phyloP scores from a whole-genome alignment of 2,888 invertebrate genomes.

The Campopleginae sp. region DNA sequence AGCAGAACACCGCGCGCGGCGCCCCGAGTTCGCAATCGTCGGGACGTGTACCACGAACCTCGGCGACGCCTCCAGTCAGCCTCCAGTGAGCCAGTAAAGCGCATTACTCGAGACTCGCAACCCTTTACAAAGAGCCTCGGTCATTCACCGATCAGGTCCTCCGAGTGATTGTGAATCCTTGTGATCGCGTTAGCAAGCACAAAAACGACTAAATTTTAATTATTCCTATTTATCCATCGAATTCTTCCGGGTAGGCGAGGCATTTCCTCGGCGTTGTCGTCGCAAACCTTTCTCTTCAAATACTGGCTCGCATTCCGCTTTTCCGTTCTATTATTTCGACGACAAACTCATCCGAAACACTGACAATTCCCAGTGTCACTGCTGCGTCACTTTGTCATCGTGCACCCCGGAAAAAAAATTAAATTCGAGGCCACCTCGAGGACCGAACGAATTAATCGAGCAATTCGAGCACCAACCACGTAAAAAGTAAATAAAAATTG shows the following conservation, averaged over 20 bases:
- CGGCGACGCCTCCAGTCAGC: conserved; percentile 78
- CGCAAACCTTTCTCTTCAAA: not conserved
- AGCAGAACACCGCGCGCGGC: conserved; percentile 69
- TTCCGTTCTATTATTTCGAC: not conserved
- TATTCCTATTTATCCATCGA: not conserved
- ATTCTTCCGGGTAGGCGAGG: conserved; percentile 11
- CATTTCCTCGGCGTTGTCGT: not conserved
- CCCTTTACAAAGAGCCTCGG: conserved; percentile 47
- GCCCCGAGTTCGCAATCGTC: conserved; percentile 69
- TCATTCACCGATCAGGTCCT: conserved; percentile 60
- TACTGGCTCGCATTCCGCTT: conserved; percentile 18
- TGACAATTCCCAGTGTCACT: not conserved
- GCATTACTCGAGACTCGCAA: conserved; percentile 58
- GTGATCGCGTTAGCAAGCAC: conserved; percentile 36
- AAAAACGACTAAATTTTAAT: conserved; percentile 13
- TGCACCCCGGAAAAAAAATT: not conserved
- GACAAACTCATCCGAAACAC: conserved; percentile 4
- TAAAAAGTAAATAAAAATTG: not conserved
- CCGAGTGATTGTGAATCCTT: conserved; percentile 51
- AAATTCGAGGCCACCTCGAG: not conserved
- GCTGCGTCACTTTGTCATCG: not conserved
- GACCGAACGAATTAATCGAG: not conserved
- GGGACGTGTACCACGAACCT: conserved; percentile 73
- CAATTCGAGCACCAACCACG: not conserved
- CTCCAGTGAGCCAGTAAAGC: conserved; percentile 75